phyloP scores from a whole-genome alignment of 2,797 vertebrate genomes.

The Coregonus ussuriensis region DNA sequence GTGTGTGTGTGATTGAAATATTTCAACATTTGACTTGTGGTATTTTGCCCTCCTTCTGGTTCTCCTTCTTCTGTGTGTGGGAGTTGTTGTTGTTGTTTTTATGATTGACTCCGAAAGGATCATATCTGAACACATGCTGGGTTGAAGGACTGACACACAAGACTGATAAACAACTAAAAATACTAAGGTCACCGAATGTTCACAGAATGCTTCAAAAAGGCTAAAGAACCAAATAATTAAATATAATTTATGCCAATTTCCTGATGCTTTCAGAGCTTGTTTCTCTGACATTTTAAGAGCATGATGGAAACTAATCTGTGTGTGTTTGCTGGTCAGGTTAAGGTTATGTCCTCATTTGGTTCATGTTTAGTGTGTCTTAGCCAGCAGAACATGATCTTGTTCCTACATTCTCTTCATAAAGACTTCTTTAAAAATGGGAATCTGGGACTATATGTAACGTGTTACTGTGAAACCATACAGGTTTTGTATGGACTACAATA shows the following conservation, averaged over 20 bases:
- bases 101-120: neutral
- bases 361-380: no score
- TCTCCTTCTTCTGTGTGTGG: neutral
- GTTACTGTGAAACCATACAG: no score
- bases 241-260: neutral
- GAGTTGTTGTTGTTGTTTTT: neutral
- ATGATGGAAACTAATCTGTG: neutral
- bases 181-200: neutral
- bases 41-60: neutral
- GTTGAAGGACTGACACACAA: neutral
- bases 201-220: neutral
- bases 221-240: neutral
- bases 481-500: no score
- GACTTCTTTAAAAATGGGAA: no score
- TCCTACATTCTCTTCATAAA: no score
- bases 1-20: neutral
- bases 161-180: neutral
- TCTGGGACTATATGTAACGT: no score
- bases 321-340: neutral
- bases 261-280: neutral
- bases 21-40: neutral
- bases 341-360: neutral
- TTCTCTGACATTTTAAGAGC: neutral
- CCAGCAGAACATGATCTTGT: no score
- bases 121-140: neutral